phyloP scores from a whole-genome alignment of 2,113 vertebrate genomes.

The Motacilla alba region DNA sequence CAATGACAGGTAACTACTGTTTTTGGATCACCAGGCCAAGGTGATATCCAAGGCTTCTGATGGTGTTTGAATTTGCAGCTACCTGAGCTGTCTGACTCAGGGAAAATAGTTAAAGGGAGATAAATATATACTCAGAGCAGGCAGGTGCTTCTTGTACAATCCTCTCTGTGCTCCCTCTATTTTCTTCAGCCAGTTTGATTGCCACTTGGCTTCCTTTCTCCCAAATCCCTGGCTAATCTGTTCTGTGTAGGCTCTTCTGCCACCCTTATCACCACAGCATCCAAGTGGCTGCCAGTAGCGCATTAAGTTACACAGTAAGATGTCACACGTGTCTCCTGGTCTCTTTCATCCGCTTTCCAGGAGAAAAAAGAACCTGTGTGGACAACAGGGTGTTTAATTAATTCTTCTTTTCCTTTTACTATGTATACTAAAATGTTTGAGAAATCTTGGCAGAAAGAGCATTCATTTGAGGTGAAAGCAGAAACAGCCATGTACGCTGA shows the following conservation, averaged over 20 bases:
- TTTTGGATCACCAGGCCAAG: neutral
- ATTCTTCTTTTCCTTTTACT: neutral
- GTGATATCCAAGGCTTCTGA: neutral
- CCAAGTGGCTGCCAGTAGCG: neutral
- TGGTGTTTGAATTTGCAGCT: neutral
- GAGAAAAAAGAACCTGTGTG: neutral
- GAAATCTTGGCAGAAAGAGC: neutral
- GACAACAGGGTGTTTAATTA: neutral
- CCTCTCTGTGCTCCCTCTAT: neutral
- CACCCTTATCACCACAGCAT: neutral
- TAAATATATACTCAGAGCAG: neutral
- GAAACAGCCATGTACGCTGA: fast-evolving
- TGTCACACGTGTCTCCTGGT: neutral
- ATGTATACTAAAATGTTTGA: neutral
- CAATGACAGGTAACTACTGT: neutral
- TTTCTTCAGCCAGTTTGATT: constrained; percentile 29
- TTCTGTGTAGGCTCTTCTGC: constrained; percentile 12
- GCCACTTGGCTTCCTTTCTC: constrained; percentile 36
- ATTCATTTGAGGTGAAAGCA: neutral
- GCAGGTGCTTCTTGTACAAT: neutral
- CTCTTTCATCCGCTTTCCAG: neutral
- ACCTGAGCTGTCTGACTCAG: neutral
- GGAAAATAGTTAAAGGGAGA: neutral
- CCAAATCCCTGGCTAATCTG: constrained; percentile 44
- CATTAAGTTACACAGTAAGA: neutral